Evolutionary conservation across 2,797 vertebrate species (phyloP), one percentile per base, ranked within the genome.

Genomic region (Momotus momota): DNA sequence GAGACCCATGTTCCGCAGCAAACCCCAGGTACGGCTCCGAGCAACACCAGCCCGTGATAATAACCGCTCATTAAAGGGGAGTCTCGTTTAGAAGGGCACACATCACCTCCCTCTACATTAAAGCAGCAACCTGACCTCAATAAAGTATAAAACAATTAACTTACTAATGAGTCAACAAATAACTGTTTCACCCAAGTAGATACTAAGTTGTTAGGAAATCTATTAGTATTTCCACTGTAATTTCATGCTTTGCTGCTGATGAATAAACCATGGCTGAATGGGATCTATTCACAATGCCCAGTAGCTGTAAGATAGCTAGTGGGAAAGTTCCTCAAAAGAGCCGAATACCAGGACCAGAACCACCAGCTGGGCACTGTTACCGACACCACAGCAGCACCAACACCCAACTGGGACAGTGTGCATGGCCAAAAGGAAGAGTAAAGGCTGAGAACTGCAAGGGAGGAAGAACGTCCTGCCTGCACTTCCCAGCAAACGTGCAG

Each of bases 231-330:
- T 93, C 94, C 94, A 95, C 88, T 82, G 94, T 95, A 97, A 97
- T 97, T 97, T 97, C 97, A 97, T 96, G 96, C 96, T 97, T 97
- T 97, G 95, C 90, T 97, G 97, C 95, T 96, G 90, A 96, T 97
- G 96, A 96, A 96, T 97, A 96, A 97, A 97, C 74, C 86, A 88
- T 96, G 91, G 94, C 90, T 97, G 96, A 97, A 97, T 90, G 88
- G 90, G 62, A 94, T 73, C 96, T 83, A 90, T 92, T 93, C 87
- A 92, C 92, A 81, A 66, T 29, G 43, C 77, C 66, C 88, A 25
- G 73, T 65, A 74, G 74, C 74, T 90, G 5, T n/a, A 43, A 51
- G 71, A 93, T 2, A 64, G 49, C 61, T 43, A 75, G 60, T 27
- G 61, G 43, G 75, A 95, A 95, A 79, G 66, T 75, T 80, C 83